These are phyloP conservation scores for Pheosia tremula DNA, from an alignment of 2,888 invertebrate species.

Conservation along the genomic window DNA sequence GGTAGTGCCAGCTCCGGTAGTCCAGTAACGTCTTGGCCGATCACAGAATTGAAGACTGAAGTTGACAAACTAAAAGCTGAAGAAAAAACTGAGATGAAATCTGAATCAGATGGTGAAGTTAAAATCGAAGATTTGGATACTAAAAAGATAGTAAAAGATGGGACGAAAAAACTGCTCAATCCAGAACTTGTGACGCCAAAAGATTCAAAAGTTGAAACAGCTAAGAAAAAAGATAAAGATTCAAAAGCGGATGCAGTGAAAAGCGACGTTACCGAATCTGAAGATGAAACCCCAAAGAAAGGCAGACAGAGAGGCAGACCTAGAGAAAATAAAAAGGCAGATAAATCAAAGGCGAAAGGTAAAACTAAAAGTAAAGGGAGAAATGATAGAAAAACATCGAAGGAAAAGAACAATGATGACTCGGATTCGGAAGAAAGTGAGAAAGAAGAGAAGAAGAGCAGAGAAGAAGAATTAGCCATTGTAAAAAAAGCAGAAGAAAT, in stretches of 20 bases:
- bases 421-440: conserved; percentile 82
- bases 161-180: conserved; percentile 52
- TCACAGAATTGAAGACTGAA: conserved; percentile 75
- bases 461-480: conserved; percentile 82
- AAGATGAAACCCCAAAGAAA: conserved; percentile 63
- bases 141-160: conserved; percentile 75
- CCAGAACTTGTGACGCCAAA: conserved; percentile 40
- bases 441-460: conserved; percentile 84
- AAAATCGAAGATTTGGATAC: conserved; percentile 81
- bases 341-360: conserved; percentile 64
- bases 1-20: conserved; percentile 70
- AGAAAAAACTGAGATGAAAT: conserved; percentile 76
- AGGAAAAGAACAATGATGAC: conserved; percentile 83
- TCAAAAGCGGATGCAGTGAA: conserved; percentile 47
- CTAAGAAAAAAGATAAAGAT: conserved; percentile 49
- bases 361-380: conserved; percentile 73
- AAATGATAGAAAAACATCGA: conserved; percentile 76
- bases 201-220: conserved; percentile 40
- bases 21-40: conserved; percentile 73
- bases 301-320: conserved; percentile 59
- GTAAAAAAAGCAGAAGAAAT: conserved; percentile 91
- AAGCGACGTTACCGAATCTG: conserved; percentile 64
- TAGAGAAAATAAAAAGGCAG: conserved; percentile 64
- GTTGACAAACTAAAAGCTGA: conserved; percentile 73
- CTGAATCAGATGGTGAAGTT: conserved; percentile 81